Evolutionary conservation across 2,888 invertebrate species (phyloP).

Genomic region (Cotesia congregata): DNA sequence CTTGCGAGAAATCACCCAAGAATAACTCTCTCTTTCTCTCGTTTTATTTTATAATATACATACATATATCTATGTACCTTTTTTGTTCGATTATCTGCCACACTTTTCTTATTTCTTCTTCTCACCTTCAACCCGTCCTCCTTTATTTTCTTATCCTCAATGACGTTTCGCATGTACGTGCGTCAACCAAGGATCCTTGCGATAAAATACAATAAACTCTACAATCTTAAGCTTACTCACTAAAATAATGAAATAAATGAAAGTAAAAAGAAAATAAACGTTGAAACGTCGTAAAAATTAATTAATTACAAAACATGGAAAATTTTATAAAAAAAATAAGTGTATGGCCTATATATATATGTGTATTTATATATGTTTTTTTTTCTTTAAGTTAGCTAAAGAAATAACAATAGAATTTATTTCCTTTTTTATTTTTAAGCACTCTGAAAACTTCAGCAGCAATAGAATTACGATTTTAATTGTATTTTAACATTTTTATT

Average conservation of each 20-base stretch:
- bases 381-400: background rate
- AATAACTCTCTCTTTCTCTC: conserved; percentile 16
- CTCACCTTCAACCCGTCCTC: background rate
- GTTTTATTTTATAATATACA: background rate
- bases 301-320: background rate
- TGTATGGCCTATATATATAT: conserved; percentile 6
- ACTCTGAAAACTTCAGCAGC: background rate
- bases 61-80: background rate
- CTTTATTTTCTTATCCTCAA: conserved; percentile 17
- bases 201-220: background rate
- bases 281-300: conserved; percentile 11
- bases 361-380: background rate
- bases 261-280: background rate
- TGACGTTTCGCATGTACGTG: conserved; percentile 7
- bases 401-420: background rate
- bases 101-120: background rate
- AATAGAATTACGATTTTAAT: background rate
- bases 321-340: conserved; percentile 2
- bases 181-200: background rate
- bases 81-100: background rate
- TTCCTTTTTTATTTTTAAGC: background rate
- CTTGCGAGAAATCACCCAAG: conserved; percentile 14
- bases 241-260: conserved; percentile 28
- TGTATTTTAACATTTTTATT: conserved; percentile 6
- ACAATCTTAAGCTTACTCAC: background rate